Conservation (phyloP, 2,113 vertebrate species). For the Rhea pennata region DNA sequence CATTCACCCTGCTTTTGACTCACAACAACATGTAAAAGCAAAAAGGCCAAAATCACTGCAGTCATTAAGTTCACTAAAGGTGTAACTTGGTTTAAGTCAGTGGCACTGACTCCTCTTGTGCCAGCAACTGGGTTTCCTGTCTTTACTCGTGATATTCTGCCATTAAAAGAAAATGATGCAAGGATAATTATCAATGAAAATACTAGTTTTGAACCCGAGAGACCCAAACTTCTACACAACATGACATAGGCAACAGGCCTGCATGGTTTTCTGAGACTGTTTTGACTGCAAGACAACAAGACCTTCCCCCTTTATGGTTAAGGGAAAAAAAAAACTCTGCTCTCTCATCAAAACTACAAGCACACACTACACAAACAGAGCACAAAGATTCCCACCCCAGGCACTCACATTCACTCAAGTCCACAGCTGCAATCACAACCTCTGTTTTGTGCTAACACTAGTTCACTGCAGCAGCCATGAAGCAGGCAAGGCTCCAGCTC, state of each 20-base stretch:
- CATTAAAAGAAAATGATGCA: not conserved
- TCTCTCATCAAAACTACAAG: not conserved
- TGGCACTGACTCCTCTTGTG: not conserved
- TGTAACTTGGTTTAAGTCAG: not conserved
- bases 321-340: not conserved
- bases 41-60: constrained; percentile 11
- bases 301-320: not conserved
- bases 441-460: not conserved
- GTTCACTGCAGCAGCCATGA: not conserved
- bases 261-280: not conserved
- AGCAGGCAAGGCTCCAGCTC: not conserved
- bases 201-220: not conserved
- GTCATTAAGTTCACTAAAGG: not conserved
- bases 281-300: not conserved
- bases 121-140: not conserved
- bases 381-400: fast-evolving
- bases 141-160: not conserved
- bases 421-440: not conserved
- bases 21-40: not conserved
- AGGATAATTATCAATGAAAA: not conserved
- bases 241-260: not conserved
- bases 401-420: not conserved
- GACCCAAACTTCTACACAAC: not conserved
- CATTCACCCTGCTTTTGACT: constrained; percentile 53
- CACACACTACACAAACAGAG: not conserved